Conservation (phyloP, 2,797 vertebrate species). For the Falco columbarius region DNA sequence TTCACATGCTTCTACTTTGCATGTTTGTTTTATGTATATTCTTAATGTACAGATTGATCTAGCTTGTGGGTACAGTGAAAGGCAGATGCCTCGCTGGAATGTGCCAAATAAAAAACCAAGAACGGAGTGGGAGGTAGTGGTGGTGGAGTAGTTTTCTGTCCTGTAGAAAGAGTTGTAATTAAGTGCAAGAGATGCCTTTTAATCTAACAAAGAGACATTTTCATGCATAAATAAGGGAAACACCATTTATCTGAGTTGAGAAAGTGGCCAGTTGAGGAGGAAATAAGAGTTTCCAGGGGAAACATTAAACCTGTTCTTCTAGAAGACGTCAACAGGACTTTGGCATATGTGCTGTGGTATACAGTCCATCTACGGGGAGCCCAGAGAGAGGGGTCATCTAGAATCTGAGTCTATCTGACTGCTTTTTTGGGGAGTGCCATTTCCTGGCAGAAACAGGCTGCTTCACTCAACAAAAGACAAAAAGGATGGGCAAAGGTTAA, state of each 20-base stretch:
- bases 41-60: background rate
- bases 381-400: background rate
- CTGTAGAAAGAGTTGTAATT: background rate
- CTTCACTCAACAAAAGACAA: background rate
- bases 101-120: background rate
- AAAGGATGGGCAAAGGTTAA: background rate
- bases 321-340: background rate
- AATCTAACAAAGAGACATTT: background rate
- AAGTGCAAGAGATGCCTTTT: background rate
- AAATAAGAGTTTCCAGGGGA: background rate
- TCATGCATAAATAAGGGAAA: background rate
- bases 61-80: background rate
- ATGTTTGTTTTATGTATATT: background rate
- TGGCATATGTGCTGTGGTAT: background rate
- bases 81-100: background rate
- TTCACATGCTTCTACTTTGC: background rate
- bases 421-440: background rate
- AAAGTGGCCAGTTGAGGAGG: background rate
- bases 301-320: background rate
- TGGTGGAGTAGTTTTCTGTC: background rate
- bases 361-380: background rate
- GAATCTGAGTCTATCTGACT: background rate
- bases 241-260: background rate
- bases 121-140: background rate
- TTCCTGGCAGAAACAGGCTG: background rate